These are phyloP conservation scores for Chrysolina americana DNA, from an alignment of 2,888 invertebrate species.

Conservation along the genomic window DNA sequence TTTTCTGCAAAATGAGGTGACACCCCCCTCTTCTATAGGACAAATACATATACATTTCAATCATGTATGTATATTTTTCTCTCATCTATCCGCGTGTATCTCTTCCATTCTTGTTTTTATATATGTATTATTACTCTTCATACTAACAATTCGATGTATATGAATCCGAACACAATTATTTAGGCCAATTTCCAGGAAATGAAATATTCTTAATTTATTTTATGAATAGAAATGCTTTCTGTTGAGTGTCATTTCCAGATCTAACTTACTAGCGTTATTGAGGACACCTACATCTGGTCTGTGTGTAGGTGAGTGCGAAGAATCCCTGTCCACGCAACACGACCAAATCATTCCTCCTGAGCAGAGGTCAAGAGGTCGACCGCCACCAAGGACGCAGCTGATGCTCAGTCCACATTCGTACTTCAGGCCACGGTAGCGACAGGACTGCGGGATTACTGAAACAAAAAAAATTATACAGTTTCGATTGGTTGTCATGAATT, in stretches of 20 bases:
- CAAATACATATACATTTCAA: too few relatives aligned
- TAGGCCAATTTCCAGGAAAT: too few relatives aligned
- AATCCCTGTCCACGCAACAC: constrained; percentile 88
- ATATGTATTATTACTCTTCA: too few relatives aligned
- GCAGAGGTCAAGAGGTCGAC: constrained; percentile 90
- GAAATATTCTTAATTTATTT: too few relatives aligned
- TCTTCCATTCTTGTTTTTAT: too few relatives aligned
- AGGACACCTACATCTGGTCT: constrained; percentile 76
- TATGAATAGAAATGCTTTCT: background rate
- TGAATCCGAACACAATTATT: too few relatives aligned
- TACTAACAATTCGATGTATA: too few relatives aligned
- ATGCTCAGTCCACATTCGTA: constrained; percentile 93
- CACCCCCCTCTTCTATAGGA: too few relatives aligned
- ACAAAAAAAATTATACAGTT: constrained; percentile 58
- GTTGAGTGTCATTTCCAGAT: background rate
- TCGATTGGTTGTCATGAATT: too few relatives aligned
- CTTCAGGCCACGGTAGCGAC: constrained; percentile 87
- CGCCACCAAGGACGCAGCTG: constrained; percentile 90
- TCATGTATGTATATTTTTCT: too few relatives aligned
- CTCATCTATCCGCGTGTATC: too few relatives aligned
- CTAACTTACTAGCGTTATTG: constrained; percentile 90
- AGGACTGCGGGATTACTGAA: constrained; percentile 91
- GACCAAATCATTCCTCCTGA: constrained; percentile 96
- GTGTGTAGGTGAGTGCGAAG: constrained; percentile 59
- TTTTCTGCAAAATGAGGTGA: too few relatives aligned